phyloP scores from a whole-genome alignment of 2,888 invertebrate genomes.

The Cecidostiba fungosa region DNA sequence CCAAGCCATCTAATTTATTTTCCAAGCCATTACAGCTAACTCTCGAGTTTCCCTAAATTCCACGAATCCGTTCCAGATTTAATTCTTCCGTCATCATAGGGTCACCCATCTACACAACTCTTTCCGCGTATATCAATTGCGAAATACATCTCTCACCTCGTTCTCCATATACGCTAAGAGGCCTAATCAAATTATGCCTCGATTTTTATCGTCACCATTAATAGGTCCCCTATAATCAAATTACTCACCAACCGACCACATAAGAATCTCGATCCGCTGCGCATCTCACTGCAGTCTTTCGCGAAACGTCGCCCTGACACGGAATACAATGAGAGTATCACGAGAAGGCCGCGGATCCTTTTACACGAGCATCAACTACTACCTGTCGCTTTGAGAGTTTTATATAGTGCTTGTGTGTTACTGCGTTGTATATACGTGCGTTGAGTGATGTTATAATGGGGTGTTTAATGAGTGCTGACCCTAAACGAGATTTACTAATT shows the following conservation, averaged over 20 bases:
- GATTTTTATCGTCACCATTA: background rate
- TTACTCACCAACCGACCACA: background rate
- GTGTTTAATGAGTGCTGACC: slow-evolving; percentile 27
- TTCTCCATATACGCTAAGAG: background rate
- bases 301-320: slow-evolving; percentile 17
- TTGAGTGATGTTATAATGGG: background rate
- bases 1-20: too few relatives aligned
- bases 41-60: background rate
- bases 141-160: slow-evolving; percentile 8
- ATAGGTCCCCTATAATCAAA: slow-evolving; percentile 10
- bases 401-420: background rate
- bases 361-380: background rate
- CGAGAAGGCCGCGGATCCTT: slow-evolving; percentile 36
- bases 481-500: background rate
- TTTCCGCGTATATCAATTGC: slow-evolving; percentile 29
- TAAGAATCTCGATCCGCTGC: background rate
- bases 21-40: too few relatives aligned
- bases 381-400: background rate
- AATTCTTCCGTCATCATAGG: background rate
- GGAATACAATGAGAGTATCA: slow-evolving; percentile 26
- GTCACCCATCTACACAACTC: background rate
- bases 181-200: slow-evolving; percentile 25
- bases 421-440: background rate
- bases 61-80: background rate
- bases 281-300: background rate